Conservation (phyloP, 1,140 invertebrate species). For the Zaprionus vittiger region DNA sequence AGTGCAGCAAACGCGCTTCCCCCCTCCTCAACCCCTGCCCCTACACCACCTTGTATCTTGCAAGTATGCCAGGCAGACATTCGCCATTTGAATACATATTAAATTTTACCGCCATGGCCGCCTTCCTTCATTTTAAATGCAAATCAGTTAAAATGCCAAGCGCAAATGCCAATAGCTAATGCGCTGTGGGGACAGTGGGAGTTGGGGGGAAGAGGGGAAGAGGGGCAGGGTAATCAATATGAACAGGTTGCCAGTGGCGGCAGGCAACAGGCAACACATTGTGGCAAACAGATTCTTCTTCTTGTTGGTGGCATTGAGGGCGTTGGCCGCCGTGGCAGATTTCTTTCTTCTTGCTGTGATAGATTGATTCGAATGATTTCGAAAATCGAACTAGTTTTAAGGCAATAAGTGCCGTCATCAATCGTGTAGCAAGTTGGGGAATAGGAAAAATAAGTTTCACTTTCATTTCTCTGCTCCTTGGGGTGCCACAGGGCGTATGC, state of each 20-base stretch:
- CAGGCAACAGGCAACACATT: neutral
- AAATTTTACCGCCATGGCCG: conserved; percentile 47
- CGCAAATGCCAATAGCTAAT: conserved; percentile 32
- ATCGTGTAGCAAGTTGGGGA: neutral
- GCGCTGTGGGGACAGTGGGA: neutral
- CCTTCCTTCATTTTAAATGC: conserved; percentile 72
- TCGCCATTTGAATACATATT: conserved; percentile 73
- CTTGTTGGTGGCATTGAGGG: neutral
- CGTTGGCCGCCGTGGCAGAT: neutral
- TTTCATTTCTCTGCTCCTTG: neutral
- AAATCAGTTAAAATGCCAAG: conserved; percentile 55
- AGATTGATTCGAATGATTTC: too few species aligned
- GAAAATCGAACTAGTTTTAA: conserved; percentile 3
- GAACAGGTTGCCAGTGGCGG: conserved; percentile 22
- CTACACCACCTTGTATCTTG: neutral
- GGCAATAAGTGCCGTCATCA: neutral
- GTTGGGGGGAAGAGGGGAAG: neutral
- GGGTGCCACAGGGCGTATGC: conserved; percentile 33
- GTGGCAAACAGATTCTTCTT: neutral
- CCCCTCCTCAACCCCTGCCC: neutral
- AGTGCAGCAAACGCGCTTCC: conserved; percentile 16
- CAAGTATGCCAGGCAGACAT: neutral
- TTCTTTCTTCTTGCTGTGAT: neutral
- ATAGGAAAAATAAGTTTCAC: neutral
- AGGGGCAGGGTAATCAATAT: conserved; percentile 31